Conservation (phyloP, 2,113 vertebrate genomes). For the Machaerirhynchus nigripectus region DNA sequence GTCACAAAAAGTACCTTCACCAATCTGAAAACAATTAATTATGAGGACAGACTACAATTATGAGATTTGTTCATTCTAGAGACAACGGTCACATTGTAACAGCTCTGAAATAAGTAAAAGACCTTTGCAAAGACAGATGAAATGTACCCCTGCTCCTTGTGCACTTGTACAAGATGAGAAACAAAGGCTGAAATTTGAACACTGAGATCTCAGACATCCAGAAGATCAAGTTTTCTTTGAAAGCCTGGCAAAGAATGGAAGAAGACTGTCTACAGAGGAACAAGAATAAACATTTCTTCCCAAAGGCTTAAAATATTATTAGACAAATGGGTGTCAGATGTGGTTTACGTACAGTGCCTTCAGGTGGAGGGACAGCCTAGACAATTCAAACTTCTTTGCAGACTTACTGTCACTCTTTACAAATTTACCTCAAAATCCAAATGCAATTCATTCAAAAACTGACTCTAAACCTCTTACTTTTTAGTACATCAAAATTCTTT, state of each 20-base stretch:
- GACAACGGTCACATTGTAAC: neutral
- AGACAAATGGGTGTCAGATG: neutral
- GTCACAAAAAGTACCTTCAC: neutral
- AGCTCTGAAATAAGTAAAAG: neutral
- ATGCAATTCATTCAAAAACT: neutral
- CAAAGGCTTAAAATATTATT: neutral
- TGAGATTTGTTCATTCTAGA: neutral
- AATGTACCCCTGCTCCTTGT: neutral
- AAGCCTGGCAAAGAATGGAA: neutral
- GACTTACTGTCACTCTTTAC: neutral
- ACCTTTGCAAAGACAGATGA: neutral
- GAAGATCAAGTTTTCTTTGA: neutral
- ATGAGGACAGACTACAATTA: neutral
- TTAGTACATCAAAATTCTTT: neutral
- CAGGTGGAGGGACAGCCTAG: neutral
- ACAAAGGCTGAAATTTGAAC: neutral
- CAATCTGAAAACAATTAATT: neutral
- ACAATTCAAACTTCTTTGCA: neutral
- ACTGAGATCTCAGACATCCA: neutral
- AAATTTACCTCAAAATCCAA: neutral
- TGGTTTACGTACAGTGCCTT: neutral
- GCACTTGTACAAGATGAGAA: neutral
- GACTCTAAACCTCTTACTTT: neutral
- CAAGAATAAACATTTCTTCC: neutral
- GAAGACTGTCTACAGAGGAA: neutral